Evolutionary conservation across 1,140 invertebrate genomes (phyloP).

Genomic region (Drosophila kurseongensis): DNA sequence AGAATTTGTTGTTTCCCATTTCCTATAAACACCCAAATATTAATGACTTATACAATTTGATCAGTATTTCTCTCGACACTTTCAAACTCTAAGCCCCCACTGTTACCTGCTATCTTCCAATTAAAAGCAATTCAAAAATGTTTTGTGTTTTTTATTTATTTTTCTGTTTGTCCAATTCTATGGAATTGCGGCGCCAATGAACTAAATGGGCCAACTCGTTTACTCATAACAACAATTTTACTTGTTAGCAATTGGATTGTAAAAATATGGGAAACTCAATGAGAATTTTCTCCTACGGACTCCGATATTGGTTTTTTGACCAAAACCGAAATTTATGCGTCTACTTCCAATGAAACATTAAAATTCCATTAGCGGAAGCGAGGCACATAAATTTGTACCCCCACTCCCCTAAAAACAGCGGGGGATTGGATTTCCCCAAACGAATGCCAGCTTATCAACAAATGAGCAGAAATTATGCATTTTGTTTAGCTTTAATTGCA

Average conservation of each 20-base stretch:
- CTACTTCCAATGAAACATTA: constrained; percentile 80
- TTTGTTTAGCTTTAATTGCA: constrained; percentile 79
- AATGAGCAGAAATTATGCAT: constrained; percentile 78
- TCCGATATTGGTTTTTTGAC: constrained; percentile 56
- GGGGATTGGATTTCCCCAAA: constrained; percentile 1
- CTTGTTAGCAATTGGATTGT: constrained; percentile 46
- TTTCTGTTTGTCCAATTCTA: constrained; percentile 38
- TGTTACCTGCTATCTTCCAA: constrained; percentile 30
- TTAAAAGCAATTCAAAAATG: constrained; percentile 43
- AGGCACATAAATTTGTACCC: constrained; percentile 60
- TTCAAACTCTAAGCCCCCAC: neutral
- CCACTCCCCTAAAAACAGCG: constrained; percentile 5
- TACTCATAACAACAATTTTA: constrained; percentile 51
- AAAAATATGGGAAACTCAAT: constrained; percentile 11
- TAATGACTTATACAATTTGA: constrained; percentile 6
- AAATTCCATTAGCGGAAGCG: constrained; percentile 80
- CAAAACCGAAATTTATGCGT: constrained; percentile 61
- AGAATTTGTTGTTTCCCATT: neutral
- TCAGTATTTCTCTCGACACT: neutral
- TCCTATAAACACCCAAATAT: neutral
- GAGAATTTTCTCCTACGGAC: constrained; percentile 16
- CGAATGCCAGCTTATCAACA: constrained; percentile 53
- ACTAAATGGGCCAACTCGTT: constrained; percentile 54
- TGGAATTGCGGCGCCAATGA: constrained; percentile 62
- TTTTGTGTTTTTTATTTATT: constrained; percentile 38